Evolutionary conservation across 1,140 invertebrate genomes (phyloP), one percentile per base, ranked within the genome.

Genomic region (Philaenus spumarius): DNA sequence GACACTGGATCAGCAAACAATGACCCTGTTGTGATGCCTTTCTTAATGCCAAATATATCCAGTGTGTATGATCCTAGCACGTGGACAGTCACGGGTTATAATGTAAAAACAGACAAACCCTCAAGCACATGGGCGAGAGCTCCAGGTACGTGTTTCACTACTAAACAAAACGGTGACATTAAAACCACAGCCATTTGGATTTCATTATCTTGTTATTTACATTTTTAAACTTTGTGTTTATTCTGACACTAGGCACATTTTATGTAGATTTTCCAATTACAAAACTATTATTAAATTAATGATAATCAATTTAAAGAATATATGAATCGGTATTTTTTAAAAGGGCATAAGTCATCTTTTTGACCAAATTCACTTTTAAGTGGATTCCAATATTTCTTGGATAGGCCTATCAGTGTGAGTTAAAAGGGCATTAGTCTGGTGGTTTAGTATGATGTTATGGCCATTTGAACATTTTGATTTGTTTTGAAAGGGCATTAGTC

Each of bases 1-100:
- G 84, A 90, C 66, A 70, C 73, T 11, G 87, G 87, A 0, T 75
- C 68, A 51, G 70, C 72, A 2, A 72, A 72, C 1, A 88, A 87
- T 59, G 85, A 88, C 63, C 68, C 69, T 0, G 52, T 79, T 12
- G 11, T 20, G 1, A 78, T 12, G 17, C 26, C 17, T 20, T 53
- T 55, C 47, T 52, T 46, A 34, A 42, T 58, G 20, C 35, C 34
- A 37, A 22, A 20, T 24, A 50, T 53, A 26, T 23, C 30, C 7
- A 58, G 40, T 50, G 20, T 42, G 0, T 87, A 87, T 61, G 76
- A 80, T 40, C 51, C 64, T 34, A 64, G 67, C 11, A 71, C 77
- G 55, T 84, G 83, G 81, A 67, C 75, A 52, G 64, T 79, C 2
- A 72, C 73, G 23, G 76, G 77, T 2, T 78, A 73, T 34, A 75